These are phyloP conservation scores for Petrolisthes cinctipes DNA, from an alignment of 2,888 invertebrate species.

Conservation along the genomic window DNA sequence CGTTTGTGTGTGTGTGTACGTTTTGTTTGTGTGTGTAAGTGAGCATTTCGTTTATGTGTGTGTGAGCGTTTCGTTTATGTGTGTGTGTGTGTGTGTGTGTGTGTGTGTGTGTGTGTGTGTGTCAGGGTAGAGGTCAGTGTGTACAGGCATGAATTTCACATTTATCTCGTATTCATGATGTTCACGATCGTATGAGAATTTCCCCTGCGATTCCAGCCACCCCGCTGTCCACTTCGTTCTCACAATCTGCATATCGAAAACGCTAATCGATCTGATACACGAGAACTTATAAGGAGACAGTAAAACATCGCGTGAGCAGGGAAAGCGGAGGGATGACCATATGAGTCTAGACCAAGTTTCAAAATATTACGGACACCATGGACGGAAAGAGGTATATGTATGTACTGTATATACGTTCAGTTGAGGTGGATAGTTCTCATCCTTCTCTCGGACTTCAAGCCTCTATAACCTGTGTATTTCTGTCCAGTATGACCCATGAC, in stretches of 20 bases:
- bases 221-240: constrained; percentile 7
- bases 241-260: constrained; percentile 7
- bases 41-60: neutral
- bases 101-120: neutral
- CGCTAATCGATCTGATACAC: constrained; percentile 18
- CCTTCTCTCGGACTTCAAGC: too few relatives aligned
- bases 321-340: neutral
- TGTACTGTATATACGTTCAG: too few relatives aligned
- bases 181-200: constrained; percentile 12
- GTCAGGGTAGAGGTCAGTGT: constrained; percentile 5
- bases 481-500: too few relatives aligned
- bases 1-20: too few relatives aligned
- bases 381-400: too few relatives aligned
- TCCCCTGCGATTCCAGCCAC: neutral
- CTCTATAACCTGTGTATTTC: too few relatives aligned
- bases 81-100: neutral
- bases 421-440: too few relatives aligned
- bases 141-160: constrained; percentile 9
- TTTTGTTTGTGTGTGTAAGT: neutral
- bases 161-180: constrained; percentile 15
- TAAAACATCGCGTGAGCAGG: neutral
- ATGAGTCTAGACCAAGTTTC: too few relatives aligned
- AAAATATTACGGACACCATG: too few relatives aligned
- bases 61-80: neutral
- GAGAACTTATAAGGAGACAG: neutral